Conservation (phyloP, 2,113 vertebrate genomes). For the Typhlomys cinereus region DNA sequence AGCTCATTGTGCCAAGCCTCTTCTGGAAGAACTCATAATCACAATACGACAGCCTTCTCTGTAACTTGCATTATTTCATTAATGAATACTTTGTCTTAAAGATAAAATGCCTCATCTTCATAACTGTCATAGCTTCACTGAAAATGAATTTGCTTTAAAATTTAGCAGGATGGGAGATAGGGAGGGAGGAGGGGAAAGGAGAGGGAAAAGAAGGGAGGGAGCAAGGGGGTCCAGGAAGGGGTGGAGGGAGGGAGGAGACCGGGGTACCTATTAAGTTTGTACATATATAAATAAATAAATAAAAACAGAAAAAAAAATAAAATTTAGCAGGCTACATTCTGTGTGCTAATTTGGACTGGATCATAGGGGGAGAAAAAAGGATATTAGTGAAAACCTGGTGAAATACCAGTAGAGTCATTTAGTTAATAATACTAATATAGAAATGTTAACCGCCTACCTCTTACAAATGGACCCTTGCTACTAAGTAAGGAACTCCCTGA, state of each 20-base stretch:
- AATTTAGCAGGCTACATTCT: constrained; percentile 51
- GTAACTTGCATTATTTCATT: constrained; percentile 49
- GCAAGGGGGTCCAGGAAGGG: too few relatives aligned
- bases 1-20: constrained; percentile 36
- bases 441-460: constrained; percentile 39
- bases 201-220: too few relatives aligned
- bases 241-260: too few relatives aligned
- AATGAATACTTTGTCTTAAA: constrained; percentile 61
- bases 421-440: constrained; percentile 18
- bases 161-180: too few relatives aligned
- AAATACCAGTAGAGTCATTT: neutral
- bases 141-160: constrained; percentile 58
- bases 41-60: constrained; percentile 26
- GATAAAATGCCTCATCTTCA: constrained; percentile 56
- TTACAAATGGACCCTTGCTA: neutral
- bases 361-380: constrained; percentile 57
- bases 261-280: too few relatives aligned
- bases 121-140: constrained; percentile 54
- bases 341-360: constrained; percentile 44
- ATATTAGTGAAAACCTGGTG: constrained; percentile 6
- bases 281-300: too few relatives aligned
- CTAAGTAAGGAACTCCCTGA: neutral
- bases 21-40: neutral
- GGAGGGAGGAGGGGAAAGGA: too few relatives aligned
- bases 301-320: too few relatives aligned